These are phyloP conservation scores for Cynaeus angustus DNA, from an alignment of 2,888 invertebrate genomes.

Conservation along the genomic window DNA sequence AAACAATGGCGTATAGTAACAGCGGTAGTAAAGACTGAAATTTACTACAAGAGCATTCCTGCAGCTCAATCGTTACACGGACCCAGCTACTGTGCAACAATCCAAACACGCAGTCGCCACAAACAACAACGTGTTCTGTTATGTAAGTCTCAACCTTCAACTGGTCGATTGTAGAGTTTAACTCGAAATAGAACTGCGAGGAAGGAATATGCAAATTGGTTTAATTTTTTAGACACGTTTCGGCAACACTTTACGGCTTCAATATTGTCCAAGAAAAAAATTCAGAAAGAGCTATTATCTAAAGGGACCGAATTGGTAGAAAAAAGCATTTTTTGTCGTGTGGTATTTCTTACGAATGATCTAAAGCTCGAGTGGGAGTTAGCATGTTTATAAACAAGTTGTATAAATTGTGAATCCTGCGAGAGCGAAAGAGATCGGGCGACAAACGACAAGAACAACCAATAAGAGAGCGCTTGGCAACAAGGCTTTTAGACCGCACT, in stretches of 20 bases:
- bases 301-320: not conserved
- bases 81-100: slow-evolving; percentile 60
- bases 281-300: slow-evolving; percentile 37
- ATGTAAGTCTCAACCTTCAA: slow-evolving; percentile 35
- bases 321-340: slow-evolving; percentile 12
- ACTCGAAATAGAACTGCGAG: slow-evolving; percentile 60
- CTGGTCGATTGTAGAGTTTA: slow-evolving; percentile 53
- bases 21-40: slow-evolving; percentile 57
- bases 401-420: slow-evolving; percentile 48
- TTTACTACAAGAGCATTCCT: slow-evolving; percentile 63
- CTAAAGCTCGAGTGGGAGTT: slow-evolving; percentile 47
- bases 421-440: slow-evolving; percentile 55
- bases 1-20: slow-evolving; percentile 56
- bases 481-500: slow-evolving; percentile 63
- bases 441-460: slow-evolving; percentile 54
- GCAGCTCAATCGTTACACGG: slow-evolving; percentile 62
- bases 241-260: slow-evolving; percentile 7
- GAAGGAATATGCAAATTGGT: slow-evolving; percentile 59
- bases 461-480: slow-evolving; percentile 65
- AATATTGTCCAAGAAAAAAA: slow-evolving; percentile 27
- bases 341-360: slow-evolving; percentile 30
- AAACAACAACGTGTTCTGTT: slow-evolving; percentile 52
- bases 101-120: slow-evolving; percentile 47
- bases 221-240: slow-evolving; percentile 57
- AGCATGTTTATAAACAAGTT: slow-evolving; percentile 60